Base-by-base conservation (phyloP, 2,797 vertebrate species). In the Peromyscus melanophrys region DNA sequence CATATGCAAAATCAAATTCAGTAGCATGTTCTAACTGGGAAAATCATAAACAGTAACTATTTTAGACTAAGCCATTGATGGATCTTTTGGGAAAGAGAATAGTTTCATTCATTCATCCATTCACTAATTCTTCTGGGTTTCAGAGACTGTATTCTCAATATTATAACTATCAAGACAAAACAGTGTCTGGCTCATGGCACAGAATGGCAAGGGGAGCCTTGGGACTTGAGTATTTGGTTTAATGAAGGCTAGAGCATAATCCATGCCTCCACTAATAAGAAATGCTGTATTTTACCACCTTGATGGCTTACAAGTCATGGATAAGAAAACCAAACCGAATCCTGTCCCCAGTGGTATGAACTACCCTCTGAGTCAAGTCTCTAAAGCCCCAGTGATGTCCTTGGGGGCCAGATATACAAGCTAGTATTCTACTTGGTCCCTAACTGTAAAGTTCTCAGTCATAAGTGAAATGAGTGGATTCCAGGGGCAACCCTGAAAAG, bases 41-140 rank as follows among this genome's bases (percentile, higher is more conserved):
- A 89, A 96, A 90, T 57, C 23, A 87, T 49, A 92, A 85, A 25
- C 57, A 77, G 11, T 17, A 73, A 90, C n/a, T 65, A 55, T 90
- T 93, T 94, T 86, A 84, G 65, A 73, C 69, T 46, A 91, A 37
- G 43, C 25, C 55, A 92, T 2, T 87, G n/a, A 78, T 29, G 88
- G 46, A 31, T 80, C 37, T 95, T 25, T 34, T 80, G 25, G 16
- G 40, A 73, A 17, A 83, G 17, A 23, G 4, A 21, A 34, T 43
- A 25, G 61, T 73, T 89, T 76, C 73, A 71, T 86, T 82, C 59
- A 61, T 86, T 86, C 59, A 61, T 87, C 75, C 43, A n/a, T 37
- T 71, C 46, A 59, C 89, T 90, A 31, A 71, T 21, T 61, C 43
- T 19, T 31, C 49, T 52, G 31, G 37, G 46, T 65, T 85, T 85